Percentiles rank a stretch among this genome's conserved stretches.
phyloP scores from a whole-genome alignment of 2,888 invertebrate species.

The Drosophila anomalata region DNA sequence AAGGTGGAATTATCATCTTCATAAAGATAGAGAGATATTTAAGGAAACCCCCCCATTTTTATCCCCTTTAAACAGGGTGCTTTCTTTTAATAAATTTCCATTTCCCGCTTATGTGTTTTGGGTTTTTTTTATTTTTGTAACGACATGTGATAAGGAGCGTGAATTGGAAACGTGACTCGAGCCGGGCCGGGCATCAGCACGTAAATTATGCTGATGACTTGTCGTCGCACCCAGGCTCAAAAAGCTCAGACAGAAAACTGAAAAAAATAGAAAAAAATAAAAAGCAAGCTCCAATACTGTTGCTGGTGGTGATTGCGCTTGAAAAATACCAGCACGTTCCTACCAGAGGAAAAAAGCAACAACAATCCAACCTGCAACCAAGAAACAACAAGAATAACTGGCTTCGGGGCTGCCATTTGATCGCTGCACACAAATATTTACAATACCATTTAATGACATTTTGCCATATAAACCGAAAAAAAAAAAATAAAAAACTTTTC shows the following conservation, averaged over 20 bases:
- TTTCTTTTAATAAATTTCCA: background rate
- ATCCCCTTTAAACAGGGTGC: no score
- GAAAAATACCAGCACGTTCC: conserved; percentile 79
- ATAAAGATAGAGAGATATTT: no score
- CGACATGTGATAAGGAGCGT: conserved; percentile 53
- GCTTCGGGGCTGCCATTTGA: conserved; percentile 68
- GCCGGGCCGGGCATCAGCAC: conserved; percentile 78
- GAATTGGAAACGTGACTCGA: conserved; percentile 79
- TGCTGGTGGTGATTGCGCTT: conserved; percentile 49
- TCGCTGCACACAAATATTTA: conserved; percentile 60
- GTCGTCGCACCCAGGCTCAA: conserved; percentile 23
- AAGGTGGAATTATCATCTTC: background rate
- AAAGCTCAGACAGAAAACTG: conserved; percentile 19
- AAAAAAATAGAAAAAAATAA: background rate
- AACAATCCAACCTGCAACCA: background rate
- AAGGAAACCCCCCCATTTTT: no score
- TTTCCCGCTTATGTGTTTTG: background rate
- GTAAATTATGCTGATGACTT: conserved; percentile 72
- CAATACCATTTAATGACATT: conserved; percentile 66
- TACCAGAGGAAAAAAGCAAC: conserved; percentile 27
- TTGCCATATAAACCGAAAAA: conserved; percentile 36
- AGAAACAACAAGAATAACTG: conserved; percentile 41
- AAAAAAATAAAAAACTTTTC: conserved; percentile 37
- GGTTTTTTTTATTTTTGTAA: conserved; percentile 2
- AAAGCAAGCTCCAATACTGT: conserved; percentile 1